phyloP scores from a whole-genome alignment of 2,888 invertebrate genomes.

The Cryptophagus acutangulus region DNA sequence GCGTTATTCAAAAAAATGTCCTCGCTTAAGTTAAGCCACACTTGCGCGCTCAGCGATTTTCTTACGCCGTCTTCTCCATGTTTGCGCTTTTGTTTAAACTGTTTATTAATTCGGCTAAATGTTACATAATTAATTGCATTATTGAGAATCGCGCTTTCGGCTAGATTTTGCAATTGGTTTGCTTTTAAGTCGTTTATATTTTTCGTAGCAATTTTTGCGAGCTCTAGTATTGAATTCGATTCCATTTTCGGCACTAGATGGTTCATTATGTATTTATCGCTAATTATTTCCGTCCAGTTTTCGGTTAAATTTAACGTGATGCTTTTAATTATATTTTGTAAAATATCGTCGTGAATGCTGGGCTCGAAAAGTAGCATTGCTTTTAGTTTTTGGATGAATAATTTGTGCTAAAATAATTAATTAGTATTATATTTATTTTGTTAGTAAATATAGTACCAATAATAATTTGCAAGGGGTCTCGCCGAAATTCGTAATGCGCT shows the following conservation, averaged over 20 bases:
- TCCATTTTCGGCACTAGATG: conserved; percentile 36
- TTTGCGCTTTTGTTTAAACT: conserved; percentile 36
- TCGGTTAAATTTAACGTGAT: conserved; percentile 32
- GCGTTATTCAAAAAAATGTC: conserved; percentile 16
- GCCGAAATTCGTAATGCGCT: conserved; percentile 46
- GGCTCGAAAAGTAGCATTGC: conserved; percentile 38
- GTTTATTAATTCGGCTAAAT: conserved; percentile 36
- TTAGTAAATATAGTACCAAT: conserved; percentile 24
- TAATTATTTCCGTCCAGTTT: conserved; percentile 35
- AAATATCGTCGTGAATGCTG: conserved; percentile 32
- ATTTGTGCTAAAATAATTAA: conserved; percentile 37
- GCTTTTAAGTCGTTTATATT: too few species aligned
- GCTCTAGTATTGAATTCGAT: too few species aligned
- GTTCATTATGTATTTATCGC: conserved; percentile 36
- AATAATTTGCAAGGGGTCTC: conserved; percentile 39
- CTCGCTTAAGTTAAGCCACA: too few species aligned
- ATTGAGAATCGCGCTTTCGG: too few species aligned
- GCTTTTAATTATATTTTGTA: conserved; percentile 29
- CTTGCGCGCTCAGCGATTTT: too few species aligned
- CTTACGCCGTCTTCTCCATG: conserved; percentile 20
- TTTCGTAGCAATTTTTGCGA: too few species aligned
- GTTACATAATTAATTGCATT: conserved; percentile 24
- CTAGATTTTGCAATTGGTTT: too few species aligned
- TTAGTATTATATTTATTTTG: not conserved
- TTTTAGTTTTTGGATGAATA: conserved; percentile 41